Evolutionary conservation across 2,797 vertebrate species (phyloP).

Genomic region (Podarcis lilfordi): DNA sequence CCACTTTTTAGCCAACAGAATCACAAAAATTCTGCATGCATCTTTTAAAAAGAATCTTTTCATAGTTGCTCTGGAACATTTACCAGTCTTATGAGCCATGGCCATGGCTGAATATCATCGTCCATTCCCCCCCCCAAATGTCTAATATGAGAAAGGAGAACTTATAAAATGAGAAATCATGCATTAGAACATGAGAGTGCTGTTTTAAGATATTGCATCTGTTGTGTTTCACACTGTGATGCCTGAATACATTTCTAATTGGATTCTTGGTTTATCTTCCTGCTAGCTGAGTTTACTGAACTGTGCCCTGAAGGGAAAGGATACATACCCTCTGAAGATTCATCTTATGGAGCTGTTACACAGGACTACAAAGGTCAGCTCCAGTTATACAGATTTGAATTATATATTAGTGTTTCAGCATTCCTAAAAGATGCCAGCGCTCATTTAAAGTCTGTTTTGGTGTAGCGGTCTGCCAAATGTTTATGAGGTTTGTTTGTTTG

Average conservation of each 20-base stretch:
- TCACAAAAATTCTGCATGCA: background rate
- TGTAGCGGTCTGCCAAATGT: background rate
- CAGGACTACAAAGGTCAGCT: constrained; percentile 86
- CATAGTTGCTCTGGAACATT: background rate
- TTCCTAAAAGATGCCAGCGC: background rate
- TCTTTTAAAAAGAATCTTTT: background rate
- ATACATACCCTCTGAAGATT: constrained; percentile 84
- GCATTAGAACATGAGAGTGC: constrained; percentile 12
- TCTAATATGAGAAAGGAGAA: background rate
- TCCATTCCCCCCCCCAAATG: background rate
- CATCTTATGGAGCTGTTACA: constrained; percentile 75
- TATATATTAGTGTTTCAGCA: background rate
- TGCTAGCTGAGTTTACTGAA: constrained; percentile 89
- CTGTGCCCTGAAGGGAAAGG: constrained; percentile 95
- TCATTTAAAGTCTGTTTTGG: background rate
- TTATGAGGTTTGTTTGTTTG: background rate
- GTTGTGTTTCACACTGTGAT: background rate
- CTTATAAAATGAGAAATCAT: background rate
- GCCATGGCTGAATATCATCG: background rate
- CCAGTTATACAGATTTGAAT: constrained; percentile 23
- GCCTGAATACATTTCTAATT: constrained; percentile 27
- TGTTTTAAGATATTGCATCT: fast-evolving
- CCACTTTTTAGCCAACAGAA: background rate
- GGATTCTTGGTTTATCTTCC: constrained; percentile 51
- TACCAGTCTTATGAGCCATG: background rate